Percentiles rank a stretch among this genome's conserved stretches.
Evolutionary conservation across 30 jellyfish, hydroid and myxozoan species (phyloP).

Genomic region (Haliclystus octoradiatus): DNA sequence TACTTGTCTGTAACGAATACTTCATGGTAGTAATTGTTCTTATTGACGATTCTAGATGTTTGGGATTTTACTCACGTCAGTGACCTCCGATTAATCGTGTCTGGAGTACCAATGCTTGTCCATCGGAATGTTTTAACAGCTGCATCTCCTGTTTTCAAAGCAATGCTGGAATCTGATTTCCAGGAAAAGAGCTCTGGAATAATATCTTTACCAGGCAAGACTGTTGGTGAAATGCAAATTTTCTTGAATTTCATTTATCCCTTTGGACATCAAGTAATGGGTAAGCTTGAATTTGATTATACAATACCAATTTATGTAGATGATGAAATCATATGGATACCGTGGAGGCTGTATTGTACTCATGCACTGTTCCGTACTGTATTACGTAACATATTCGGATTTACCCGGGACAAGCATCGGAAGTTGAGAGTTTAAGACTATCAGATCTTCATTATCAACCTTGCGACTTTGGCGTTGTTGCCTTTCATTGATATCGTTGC

Average conservation of each 20-base stretch:
- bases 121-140: constrained; percentile 43
- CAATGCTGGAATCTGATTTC: constrained; percentile 74
- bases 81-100: constrained; percentile 45
- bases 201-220: constrained; percentile 52
- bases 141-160: constrained; percentile 76
- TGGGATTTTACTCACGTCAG: constrained; percentile 67
- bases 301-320: too few species aligned
- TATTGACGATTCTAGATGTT: too few species aligned
- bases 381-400: too few species aligned
- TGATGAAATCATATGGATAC: too few species aligned
- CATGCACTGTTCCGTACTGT: too few species aligned
- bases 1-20: too few species aligned
- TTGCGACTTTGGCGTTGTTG: too few species aligned
- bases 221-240: constrained; percentile 40
- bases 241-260: constrained; percentile 72
- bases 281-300: constrained; percentile 19
- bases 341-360: too few species aligned
- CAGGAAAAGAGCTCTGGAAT: constrained; percentile 40
- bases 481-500: too few species aligned
- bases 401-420: not conserved
- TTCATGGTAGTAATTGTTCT: too few species aligned
- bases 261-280: constrained; percentile 71
- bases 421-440: not conserved
- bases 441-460: too few species aligned
- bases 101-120: constrained; percentile 26